A percentile compares a stretch with the other conserved stretches of the same genome.
Conservation (phyloP, 2,888 invertebrate species). For the Antheraea yamamai region DNA sequence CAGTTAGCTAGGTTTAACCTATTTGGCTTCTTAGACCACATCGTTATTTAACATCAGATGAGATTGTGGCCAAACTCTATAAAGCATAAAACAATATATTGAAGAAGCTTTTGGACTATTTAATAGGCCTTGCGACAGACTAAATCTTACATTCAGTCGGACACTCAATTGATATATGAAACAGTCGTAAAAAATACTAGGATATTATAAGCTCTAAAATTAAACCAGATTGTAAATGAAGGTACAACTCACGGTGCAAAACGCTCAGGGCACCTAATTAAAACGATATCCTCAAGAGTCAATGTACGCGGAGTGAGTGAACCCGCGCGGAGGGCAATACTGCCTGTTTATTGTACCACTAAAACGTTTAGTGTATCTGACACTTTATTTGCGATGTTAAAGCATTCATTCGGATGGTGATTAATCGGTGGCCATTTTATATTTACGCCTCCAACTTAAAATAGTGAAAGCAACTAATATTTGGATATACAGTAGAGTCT, state of each 20-base stretch:
- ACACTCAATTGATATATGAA: too few relatives aligned
- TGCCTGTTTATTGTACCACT: slow-evolving; percentile 7
- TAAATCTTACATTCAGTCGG: too few relatives aligned
- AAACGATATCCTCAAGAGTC: neutral
- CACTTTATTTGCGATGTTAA: slow-evolving; percentile 12
- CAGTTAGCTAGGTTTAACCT: too few relatives aligned
- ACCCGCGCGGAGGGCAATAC: neutral
- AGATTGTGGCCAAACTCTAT: too few relatives aligned
- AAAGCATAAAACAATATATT: too few relatives aligned
- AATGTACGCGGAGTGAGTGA: slow-evolving; percentile 8
- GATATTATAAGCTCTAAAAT: too few relatives aligned
- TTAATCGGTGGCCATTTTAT: slow-evolving; percentile 2
- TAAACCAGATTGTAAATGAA: too few relatives aligned
- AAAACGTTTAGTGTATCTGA: slow-evolving; percentile 11
- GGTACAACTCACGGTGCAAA: neutral
- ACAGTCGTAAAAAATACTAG: too few relatives aligned
- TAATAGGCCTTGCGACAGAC: too few relatives aligned
- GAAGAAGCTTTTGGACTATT: too few relatives aligned
- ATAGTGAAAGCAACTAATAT: neutral
- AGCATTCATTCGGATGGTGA: slow-evolving; percentile 1
- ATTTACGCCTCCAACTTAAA: neutral
- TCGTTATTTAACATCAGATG: too few relatives aligned
- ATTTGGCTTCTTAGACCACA: too few relatives aligned
- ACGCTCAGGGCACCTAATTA: neutral
- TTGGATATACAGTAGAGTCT: neutral